Percentiles rank a stretch among this genome's conserved stretches.
phyloP scores from a whole-genome alignment of 2,797 vertebrate genomes.

The Lagodon rhomboides region DNA sequence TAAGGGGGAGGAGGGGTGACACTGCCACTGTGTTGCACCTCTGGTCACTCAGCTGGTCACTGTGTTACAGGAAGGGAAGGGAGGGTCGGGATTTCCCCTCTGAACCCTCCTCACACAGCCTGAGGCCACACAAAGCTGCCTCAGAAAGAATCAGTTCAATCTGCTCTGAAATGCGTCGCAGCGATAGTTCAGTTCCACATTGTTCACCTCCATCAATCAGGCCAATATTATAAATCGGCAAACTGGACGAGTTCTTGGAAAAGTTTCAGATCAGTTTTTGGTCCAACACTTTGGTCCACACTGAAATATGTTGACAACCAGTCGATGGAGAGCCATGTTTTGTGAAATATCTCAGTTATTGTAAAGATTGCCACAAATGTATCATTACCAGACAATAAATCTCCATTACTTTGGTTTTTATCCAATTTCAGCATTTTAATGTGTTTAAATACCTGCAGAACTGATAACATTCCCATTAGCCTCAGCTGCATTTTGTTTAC shows the following conservation, averaged over 20 bases:
- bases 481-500: not conserved
- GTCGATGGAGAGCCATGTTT: too few relatives aligned
- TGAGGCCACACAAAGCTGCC: not conserved
- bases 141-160: not conserved
- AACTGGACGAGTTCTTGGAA: not conserved
- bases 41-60: conserved; percentile 45
- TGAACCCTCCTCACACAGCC: conserved; percentile 23
- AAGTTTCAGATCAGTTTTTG: too few relatives aligned
- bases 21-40: conserved; percentile 46
- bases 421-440: too few relatives aligned
- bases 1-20: not conserved
- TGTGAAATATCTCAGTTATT: too few relatives aligned
- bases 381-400: not conserved
- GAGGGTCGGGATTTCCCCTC: conserved; percentile 68
- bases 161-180: too few relatives aligned
- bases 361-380: too few relatives aligned
- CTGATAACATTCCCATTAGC: not conserved
- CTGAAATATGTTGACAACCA: not conserved
- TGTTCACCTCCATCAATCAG: not conserved
- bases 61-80: conserved; percentile 69
- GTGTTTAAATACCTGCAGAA: not conserved
- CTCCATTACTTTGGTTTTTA: too few relatives aligned
- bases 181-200: not conserved
- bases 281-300: not conserved
- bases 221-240: not conserved